Evolutionary conservation across 2,888 invertebrate genomes (phyloP).

Genomic region (Drosophila antonietae): DNA sequence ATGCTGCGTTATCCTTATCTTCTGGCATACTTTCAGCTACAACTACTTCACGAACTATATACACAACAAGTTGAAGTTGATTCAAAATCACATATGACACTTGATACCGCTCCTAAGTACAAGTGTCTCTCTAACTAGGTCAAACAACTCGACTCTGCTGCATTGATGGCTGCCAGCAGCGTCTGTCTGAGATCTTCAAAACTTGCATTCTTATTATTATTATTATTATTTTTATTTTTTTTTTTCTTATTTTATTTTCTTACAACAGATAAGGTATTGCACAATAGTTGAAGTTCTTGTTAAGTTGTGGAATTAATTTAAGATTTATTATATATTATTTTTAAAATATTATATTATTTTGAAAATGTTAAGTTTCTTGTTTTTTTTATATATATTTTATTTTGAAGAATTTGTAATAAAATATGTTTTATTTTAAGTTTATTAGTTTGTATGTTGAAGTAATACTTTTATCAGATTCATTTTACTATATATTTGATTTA

Average conservation of each 20-base stretch:
- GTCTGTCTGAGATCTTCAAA: slow-evolving; percentile 27
- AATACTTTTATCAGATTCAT: too few species aligned
- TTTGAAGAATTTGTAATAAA: too few species aligned
- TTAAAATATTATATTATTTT: background rate
- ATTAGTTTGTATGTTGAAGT: too few species aligned
- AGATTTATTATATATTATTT: too few species aligned
- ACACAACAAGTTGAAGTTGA: slow-evolving; percentile 8
- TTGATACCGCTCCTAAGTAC: slow-evolving; percentile 41
- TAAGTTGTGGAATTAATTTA: too few species aligned
- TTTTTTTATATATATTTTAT: too few species aligned
- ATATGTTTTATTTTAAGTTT: too few species aligned
- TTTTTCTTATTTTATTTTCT: too few species aligned
- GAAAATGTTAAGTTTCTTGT: background rate
- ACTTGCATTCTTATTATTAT: slow-evolving; percentile 11
- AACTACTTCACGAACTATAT: slow-evolving; percentile 13
- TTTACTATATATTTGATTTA: too few species aligned
- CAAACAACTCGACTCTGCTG: slow-evolving; percentile 46
- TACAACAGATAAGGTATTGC: too few species aligned
- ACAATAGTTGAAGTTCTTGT: too few species aligned
- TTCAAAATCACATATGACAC: slow-evolving; percentile 31
- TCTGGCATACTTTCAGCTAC: slow-evolving; percentile 32
- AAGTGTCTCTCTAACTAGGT: slow-evolving; percentile 49
- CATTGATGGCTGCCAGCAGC: background rate
- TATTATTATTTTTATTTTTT: background rate
- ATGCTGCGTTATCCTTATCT: slow-evolving; percentile 66